Evolutionary conservation across 2,113 vertebrate genomes (phyloP).

Genomic region (Nettapus auritus): DNA sequence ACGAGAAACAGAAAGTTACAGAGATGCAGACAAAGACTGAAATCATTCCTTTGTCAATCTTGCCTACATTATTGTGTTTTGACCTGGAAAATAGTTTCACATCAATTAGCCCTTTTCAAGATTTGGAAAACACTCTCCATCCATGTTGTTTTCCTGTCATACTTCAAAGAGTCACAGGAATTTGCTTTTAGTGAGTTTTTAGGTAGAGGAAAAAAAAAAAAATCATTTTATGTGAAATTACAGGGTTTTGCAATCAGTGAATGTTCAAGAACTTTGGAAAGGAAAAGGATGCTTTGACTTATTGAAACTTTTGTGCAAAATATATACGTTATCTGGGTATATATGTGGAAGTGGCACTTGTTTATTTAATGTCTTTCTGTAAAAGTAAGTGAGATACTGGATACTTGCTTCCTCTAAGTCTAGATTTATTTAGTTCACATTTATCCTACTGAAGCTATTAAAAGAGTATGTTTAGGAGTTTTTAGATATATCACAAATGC

Average conservation of each 20-base stretch:
- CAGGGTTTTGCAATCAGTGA: not conserved
- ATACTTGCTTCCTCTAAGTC: not conserved
- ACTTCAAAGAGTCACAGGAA: not conserved
- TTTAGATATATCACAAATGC: not conserved
- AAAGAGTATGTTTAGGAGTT: not conserved
- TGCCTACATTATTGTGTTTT: not conserved
- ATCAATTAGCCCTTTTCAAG: not conserved
- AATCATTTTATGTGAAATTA: not conserved
- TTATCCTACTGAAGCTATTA: not conserved
- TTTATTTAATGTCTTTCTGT: not conserved
- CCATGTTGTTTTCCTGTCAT: not conserved
- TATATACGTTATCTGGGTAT: not conserved
- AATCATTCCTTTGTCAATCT: not conserved
- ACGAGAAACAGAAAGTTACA: not conserved
- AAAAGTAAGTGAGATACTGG: not conserved
- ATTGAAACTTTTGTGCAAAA: not conserved
- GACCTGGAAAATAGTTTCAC: not conserved
- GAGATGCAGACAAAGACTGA: not conserved
- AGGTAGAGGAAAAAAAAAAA: not conserved
- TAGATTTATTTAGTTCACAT: not conserved
- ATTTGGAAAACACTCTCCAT: not conserved
- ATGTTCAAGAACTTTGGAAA: not conserved
- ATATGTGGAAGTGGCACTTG: not conserved
- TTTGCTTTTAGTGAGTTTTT: not conserved
- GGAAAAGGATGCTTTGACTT: not conserved